These are phyloP conservation scores for Planococcus citri DNA, from an alignment of 1,140 invertebrate species.

Conservation along the genomic window DNA sequence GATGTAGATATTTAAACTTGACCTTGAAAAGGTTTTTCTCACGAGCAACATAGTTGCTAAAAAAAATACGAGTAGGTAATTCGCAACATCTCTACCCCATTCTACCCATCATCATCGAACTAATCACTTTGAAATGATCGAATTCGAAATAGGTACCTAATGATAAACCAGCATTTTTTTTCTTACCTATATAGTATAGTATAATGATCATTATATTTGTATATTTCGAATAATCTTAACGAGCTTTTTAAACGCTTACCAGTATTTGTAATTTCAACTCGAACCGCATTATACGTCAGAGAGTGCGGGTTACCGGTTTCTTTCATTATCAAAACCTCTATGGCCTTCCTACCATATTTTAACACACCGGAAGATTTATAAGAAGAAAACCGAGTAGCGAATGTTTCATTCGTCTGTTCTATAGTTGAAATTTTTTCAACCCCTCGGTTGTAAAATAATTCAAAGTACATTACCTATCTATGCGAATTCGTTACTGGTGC, in stretches of 20 bases:
- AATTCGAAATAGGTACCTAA: not conserved
- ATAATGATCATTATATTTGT: not conserved
- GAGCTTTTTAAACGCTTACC: not conserved
- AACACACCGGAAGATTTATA: constrained; percentile 7
- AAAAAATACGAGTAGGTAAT: not conserved
- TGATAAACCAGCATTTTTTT: not conserved
- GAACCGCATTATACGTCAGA: not conserved
- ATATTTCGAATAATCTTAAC: not conserved
- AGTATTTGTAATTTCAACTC: not conserved
- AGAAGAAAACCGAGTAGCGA: not conserved
- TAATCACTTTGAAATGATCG: not conserved
- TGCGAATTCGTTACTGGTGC: not conserved
- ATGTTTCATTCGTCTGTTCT: not conserved
- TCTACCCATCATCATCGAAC: not conserved
- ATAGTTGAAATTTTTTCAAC: not conserved
- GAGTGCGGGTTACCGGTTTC: not conserved
- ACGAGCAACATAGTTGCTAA: not conserved
- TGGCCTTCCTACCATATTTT: not conserved
- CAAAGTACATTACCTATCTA: not conserved
- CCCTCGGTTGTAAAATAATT: not conserved
- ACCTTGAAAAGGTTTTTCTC: not conserved
- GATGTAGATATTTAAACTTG: not conserved
- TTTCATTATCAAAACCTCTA: not conserved
- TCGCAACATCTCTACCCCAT: not conserved
- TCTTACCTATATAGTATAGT: no score